Evolutionary conservation across 2,113 vertebrate species (phyloP), one percentile per base, ranked within the genome.

Genomic region (Syngnathus floridae): DNA sequence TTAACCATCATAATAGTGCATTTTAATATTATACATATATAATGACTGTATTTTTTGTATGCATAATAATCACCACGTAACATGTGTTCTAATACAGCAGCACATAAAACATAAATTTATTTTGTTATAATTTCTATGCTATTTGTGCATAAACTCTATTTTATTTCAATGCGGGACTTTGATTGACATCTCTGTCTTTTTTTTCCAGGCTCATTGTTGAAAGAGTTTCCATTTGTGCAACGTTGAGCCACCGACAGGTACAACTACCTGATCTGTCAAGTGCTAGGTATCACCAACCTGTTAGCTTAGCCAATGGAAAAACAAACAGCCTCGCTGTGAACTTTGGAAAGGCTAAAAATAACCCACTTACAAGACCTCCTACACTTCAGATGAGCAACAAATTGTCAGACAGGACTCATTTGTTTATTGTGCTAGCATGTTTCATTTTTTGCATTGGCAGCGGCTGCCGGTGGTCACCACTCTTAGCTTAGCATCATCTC

Each of bases 221-320:
- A 36, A 69, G 62, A 69, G 65, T 66, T 80, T 81, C 80, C 67
- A 62, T 78, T 74, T 72, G 78, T 68, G 66, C 81, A 78, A 87
- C 74, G 64, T 72, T 81, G 78, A 86, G 71, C 78, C 71, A 71
- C 69, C 2, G 22, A 75, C 85, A 91, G 87, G 88, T 91, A 72
- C 86, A 67, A 21, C 5, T 41, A 13, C 36, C 6, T 49, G 8
- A 9, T n/a, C 16, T 4, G 4, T 49, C 48, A 49, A n/a, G 59
- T 5, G 35, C 56, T 37, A 58, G 56, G 35, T 16, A 17, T 7
- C 19, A 7, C 35, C 36, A 57, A 36, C 55, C 7, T 8, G 7
- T 36, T 55, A 26, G 52, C 22, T 26, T 54, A 14, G 11, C 22
- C 11, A 55, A 22, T 55, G 48, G 48, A n/a, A 51, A 51, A 51